Evolutionary conservation across 2,113 vertebrate species (phyloP).

Genomic region (Lagopus leucura): DNA sequence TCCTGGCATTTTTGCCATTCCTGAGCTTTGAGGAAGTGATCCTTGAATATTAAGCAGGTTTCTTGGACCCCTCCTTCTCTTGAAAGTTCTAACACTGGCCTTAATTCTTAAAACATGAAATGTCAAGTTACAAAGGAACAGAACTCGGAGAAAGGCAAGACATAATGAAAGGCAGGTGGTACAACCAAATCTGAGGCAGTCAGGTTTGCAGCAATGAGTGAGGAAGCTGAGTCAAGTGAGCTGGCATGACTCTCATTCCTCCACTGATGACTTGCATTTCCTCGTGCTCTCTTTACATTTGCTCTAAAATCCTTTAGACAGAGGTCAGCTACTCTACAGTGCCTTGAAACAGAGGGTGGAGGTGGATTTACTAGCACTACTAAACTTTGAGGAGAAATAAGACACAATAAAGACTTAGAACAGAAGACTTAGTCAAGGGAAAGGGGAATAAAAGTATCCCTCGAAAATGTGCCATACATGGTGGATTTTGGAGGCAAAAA

Average conservation of each 20-base stretch:
- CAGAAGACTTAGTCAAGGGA: not conserved
- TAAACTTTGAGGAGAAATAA: not conserved
- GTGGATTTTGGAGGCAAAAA: not conserved
- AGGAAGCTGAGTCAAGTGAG: not conserved
- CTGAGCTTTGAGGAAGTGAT: not conserved
- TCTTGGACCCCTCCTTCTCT: not conserved
- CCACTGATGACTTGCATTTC: not conserved
- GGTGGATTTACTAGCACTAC: not conserved
- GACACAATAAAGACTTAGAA: not conserved
- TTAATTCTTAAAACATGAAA: not conserved
- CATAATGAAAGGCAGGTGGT: not conserved
- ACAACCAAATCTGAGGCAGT: constrained; percentile 11
- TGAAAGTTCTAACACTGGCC: not conserved
- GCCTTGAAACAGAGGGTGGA: not conserved
- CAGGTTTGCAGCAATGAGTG: not conserved
- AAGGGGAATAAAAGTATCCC: not conserved
- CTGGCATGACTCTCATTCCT: not conserved
- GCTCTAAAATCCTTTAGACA: not conserved
- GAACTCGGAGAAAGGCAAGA: not conserved
- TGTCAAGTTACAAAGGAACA: not conserved
- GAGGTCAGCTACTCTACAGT: not conserved
- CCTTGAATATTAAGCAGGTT: not conserved
- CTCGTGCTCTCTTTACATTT: not conserved
- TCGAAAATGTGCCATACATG: not conserved
- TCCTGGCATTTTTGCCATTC: not conserved